Conservation (phyloP, 2,888 invertebrate genomes). For the Calameuta idolon region DNA sequence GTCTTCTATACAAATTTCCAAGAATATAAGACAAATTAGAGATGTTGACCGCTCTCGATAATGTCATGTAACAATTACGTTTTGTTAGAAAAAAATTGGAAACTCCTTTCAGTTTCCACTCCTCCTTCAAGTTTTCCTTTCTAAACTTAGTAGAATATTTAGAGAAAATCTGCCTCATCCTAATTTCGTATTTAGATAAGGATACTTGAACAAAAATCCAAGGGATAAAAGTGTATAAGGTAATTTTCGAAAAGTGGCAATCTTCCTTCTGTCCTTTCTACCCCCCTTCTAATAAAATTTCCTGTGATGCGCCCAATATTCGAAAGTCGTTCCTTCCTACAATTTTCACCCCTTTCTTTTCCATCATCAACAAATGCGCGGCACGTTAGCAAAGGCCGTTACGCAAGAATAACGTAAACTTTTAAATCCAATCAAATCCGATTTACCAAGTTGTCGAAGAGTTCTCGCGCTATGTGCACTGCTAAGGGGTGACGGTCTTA, state of each 20-base stretch:
- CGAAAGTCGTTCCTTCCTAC: neutral
- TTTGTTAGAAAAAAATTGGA: neutral
- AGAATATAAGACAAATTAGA: neutral
- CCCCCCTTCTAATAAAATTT: neutral
- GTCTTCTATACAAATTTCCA: neutral
- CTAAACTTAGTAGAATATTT: neutral
- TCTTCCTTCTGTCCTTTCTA: neutral
- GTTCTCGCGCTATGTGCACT: neutral
- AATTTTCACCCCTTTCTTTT: neutral
- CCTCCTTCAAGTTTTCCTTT: no score
- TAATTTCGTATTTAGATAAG: neutral
- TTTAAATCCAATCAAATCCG: neutral
- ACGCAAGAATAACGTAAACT: neutral
- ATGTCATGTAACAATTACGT: neutral
- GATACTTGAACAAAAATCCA: neutral
- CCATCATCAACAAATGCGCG: neutral
- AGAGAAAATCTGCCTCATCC: neutral
- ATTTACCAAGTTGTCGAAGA: neutral
- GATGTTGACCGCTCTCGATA: neutral
- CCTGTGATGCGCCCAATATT: neutral
- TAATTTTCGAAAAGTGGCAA: neutral
- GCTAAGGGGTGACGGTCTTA: neutral
- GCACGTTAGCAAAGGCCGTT: neutral
- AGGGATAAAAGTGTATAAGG: neutral
- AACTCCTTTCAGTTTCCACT: neutral